phyloP scores from a whole-genome alignment of 2,113 vertebrate genomes.

The Phylloscopus trochiloides region DNA sequence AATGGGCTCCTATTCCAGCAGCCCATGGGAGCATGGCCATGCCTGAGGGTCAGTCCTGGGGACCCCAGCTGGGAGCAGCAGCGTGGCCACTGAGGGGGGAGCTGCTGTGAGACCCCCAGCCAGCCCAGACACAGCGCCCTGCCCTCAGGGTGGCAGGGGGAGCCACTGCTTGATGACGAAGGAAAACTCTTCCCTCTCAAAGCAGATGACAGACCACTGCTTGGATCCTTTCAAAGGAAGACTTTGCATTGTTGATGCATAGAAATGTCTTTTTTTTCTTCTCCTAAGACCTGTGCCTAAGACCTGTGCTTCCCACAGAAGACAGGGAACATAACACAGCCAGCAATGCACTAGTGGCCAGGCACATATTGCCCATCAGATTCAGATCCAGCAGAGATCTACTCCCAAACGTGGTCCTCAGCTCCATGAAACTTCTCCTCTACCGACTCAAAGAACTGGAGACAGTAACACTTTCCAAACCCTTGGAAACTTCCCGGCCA shows the following conservation, averaged over 20 bases:
- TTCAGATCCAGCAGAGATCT: neutral
- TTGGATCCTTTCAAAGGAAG: neutral
- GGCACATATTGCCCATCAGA: too few relatives aligned
- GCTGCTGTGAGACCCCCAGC: neutral
- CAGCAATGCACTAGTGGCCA: neutral
- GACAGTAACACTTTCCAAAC: neutral
- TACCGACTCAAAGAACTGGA: neutral
- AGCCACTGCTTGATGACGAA: neutral
- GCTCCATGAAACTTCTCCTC: neutral
- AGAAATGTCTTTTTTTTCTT: neutral
- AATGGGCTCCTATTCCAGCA: neutral
- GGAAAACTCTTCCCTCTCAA: neutral
- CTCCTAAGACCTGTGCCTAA: too few relatives aligned
- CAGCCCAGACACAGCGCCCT: accelerated
- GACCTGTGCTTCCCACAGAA: neutral
- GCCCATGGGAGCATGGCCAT: accelerated
- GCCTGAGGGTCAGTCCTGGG: accelerated
- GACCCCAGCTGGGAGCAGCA: neutral
- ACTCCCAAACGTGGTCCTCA: accelerated
- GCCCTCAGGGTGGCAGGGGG: neutral
- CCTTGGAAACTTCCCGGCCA: neutral
- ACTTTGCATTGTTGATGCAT: neutral
- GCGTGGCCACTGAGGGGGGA: accelerated
- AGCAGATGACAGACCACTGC: neutral
- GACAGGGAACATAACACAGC: neutral